Evolutionary conservation across 2,113 vertebrate genomes (phyloP), one percentile per base, ranked within the genome.

Genomic region (Zingel zingel): DNA sequence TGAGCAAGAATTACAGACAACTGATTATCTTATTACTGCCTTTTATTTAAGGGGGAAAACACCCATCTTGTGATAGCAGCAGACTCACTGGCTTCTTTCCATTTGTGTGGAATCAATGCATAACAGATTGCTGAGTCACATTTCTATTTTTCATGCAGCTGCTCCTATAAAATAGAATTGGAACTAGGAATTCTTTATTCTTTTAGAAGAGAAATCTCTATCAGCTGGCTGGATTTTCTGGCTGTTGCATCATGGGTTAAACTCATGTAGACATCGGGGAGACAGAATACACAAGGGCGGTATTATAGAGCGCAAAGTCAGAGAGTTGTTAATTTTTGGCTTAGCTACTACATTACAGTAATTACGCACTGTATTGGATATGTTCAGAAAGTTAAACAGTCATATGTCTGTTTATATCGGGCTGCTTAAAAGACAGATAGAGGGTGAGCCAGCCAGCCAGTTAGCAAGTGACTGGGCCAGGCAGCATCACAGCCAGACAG

Each of bases 71-170:
- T 88, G 77, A 86, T 87, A 61, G 76, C 85, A 78, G 51, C 8
- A 1, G 50, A 81, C 59, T 73, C 82, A 53, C 74, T 66, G 84
- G 69, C 80, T 62, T 95, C 93, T 95, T 84, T 93, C 86, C 39
- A 66, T 93, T 81, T 85, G 81, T 51, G 53, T 66, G 80, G 72
- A 86, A 88, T 93, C 89, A 88, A 82, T 89, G 88, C 91, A 92
- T 94, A 91, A 81, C 91, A 81, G 7, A 85, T 80, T 81, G 81
- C 84, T 94, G 93, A 94, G 79, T 93, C 93, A 93, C 65, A 64
- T 65, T 33, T 90, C 73, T 51, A 69, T 69, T 88, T 89, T 73
- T 69, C 56, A 65, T 69, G 64, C 74, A 79, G 83, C 63, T 77
- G 71, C 47, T 21, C 47, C 75, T 69, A 73, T 69, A 90, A 86